Conservation (phyloP, 2,797 vertebrate genomes). For the Melanotaenia nigrans region DNA sequence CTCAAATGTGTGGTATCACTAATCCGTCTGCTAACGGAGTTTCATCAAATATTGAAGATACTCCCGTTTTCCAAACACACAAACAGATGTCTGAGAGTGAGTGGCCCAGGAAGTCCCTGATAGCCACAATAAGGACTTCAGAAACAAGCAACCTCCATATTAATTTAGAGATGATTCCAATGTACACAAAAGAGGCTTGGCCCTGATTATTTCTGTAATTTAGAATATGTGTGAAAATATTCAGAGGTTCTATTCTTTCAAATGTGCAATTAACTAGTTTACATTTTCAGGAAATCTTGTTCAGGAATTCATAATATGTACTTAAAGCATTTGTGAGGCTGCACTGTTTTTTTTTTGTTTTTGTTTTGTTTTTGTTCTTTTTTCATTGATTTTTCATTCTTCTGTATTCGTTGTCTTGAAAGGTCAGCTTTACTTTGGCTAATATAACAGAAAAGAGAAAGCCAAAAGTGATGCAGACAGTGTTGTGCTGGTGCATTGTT, state of each 20-base stretch:
- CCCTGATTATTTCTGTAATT: constrained; percentile 48
- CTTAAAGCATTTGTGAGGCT: not conserved
- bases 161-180: constrained; percentile 72
- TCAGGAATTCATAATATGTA: constrained; percentile 25
- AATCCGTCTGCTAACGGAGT: constrained; percentile 11
- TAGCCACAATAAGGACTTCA: constrained; percentile 57
- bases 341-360: not conserved
- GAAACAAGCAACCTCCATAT: constrained; percentile 69
- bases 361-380: not conserved
- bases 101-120: constrained; percentile 42
- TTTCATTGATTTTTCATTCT: not conserved
- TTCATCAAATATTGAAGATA: constrained; percentile 25
- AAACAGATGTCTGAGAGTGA: constrained; percentile 9
- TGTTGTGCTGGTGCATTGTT: not conserved
- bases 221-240: constrained; percentile 21
- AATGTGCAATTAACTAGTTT: constrained; percentile 10
- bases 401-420: not conserved
- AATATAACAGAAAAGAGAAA: not conserved
- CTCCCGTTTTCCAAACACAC: constrained; percentile 21
- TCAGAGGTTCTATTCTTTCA: constrained; percentile 26
- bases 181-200: constrained; percentile 74
- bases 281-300: constrained; percentile 37
- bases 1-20: constrained; percentile 44
- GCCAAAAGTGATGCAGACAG: not conserved
- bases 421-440: not conserved